phyloP scores from a whole-genome alignment of 2,888 invertebrate genomes.

The Aleiodes alternator region DNA sequence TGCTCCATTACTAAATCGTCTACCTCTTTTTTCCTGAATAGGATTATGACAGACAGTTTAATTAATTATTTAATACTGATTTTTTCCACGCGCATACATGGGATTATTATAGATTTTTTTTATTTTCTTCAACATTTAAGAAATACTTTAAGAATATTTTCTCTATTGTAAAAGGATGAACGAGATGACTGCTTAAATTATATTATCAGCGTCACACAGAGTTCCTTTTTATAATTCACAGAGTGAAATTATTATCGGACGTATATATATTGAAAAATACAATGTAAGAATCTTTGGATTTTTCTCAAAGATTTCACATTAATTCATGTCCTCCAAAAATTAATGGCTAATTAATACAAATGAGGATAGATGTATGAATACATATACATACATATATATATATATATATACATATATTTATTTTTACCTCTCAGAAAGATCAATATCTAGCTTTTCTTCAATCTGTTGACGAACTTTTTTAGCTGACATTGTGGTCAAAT shows the following conservation, averaged over 20 bases:
- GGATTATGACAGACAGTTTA: constrained; percentile 4
- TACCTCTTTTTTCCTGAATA: constrained; percentile 88
- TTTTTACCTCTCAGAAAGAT: constrained; percentile 81
- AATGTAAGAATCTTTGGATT: not conserved
- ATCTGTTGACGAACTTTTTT: constrained; percentile 92
- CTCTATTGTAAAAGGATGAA: constrained; percentile 70
- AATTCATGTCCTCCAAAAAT: not conserved
- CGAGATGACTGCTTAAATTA: constrained; percentile 66
- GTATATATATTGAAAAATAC: not conserved
- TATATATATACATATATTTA: too few species aligned
- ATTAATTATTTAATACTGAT: constrained; percentile 24
- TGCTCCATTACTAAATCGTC: constrained; percentile 91
- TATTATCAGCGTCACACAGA: constrained; percentile 68
- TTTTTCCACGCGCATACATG: too few species aligned
- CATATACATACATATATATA: not conserved
- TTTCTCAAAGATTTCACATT: constrained; percentile 4
- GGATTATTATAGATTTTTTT: not conserved
- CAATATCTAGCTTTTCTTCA: constrained; percentile 87
- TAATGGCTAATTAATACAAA: not conserved
- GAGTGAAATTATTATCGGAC: constrained; percentile 66
- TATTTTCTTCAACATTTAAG: not conserved
- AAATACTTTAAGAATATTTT: constrained; percentile 1
- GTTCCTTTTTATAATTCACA: constrained; percentile 59
- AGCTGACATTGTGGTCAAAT: constrained; percentile 88
- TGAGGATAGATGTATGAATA: not conserved